phyloP scores from a whole-genome alignment of 2,888 invertebrate genomes.

The Tricholauxania praeusta region DNA sequence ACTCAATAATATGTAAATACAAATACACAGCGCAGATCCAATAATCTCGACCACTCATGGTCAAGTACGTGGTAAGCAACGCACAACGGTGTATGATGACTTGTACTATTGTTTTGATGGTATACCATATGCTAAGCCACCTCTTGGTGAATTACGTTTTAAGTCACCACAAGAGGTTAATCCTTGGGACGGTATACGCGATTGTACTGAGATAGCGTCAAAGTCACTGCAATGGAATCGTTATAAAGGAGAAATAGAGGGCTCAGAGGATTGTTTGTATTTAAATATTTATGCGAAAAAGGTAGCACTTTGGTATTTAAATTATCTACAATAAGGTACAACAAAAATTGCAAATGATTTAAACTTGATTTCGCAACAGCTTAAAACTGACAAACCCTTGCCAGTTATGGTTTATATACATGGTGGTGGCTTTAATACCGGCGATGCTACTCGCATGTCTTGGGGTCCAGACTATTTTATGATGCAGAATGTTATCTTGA shows the following conservation, averaged over 20 bases:
- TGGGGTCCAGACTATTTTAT: slow-evolving; percentile 66
- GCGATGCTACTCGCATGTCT: slow-evolving; percentile 56
- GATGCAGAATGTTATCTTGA: slow-evolving; percentile 64
- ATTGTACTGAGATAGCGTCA: slow-evolving; percentile 63
- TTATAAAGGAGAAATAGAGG: slow-evolving; percentile 58
- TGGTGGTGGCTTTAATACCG: slow-evolving; percentile 66
- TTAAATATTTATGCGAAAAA: slow-evolving; percentile 67
- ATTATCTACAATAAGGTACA: too few relatives aligned
- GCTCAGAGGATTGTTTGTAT: slow-evolving; percentile 71
- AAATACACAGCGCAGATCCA: slow-evolving; percentile 31
- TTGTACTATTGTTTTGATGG: slow-evolving; percentile 62
- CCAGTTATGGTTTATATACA: slow-evolving; percentile 67
- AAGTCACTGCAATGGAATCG: slow-evolving; percentile 62
- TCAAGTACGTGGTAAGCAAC: slow-evolving; percentile 52
- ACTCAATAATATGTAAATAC: too few relatives aligned
- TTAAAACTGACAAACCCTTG: slow-evolving; percentile 26
- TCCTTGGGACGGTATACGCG: slow-evolving; percentile 66
- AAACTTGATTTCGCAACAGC: slow-evolving; percentile 8
- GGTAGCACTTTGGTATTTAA: slow-evolving; percentile 40
- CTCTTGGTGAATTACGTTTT: slow-evolving; percentile 61
- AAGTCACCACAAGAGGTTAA: slow-evolving; percentile 66
- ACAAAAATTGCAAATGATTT: neutral
- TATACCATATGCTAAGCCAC: slow-evolving; percentile 65
- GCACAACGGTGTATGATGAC: slow-evolving; percentile 49
- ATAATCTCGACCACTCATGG: slow-evolving; percentile 57